These are phyloP conservation scores for Steromphala cineraria DNA, from an alignment of 2,888 invertebrate species.

Conservation along the genomic window DNA sequence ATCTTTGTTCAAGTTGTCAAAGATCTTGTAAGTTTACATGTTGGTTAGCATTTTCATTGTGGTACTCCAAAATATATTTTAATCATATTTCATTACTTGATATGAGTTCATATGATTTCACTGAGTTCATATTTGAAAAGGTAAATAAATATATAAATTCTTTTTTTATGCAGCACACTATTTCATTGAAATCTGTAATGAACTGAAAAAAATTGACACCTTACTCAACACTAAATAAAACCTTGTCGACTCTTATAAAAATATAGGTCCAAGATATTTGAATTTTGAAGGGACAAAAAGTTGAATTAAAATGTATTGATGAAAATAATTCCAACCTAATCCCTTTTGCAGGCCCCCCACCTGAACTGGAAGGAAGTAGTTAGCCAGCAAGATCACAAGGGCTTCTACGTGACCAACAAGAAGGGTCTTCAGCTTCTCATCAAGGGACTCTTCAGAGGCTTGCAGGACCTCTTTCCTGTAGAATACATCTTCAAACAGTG, in stretches of 20 bases:
- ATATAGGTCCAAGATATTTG: no score
- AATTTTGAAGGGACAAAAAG: no score
- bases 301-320: no score
- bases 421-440: constrained; percentile 89
- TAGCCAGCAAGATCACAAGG: constrained; percentile 91
- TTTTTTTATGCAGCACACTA: no score
- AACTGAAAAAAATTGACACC: no score
- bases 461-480: constrained; percentile 81
- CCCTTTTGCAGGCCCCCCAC: constrained; percentile 69
- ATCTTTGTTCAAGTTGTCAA: constrained; percentile 94
- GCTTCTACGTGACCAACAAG: constrained; percentile 83
- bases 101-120: no score
- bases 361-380: constrained; percentile 95
- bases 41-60: no score
- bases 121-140: no score
- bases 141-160: no score
- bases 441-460: constrained; percentile 86
- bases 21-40: constrained; percentile 84
- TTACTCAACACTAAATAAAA: background rate
- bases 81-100: background rate
- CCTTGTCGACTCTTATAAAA: background rate
- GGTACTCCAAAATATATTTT: background rate
- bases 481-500: constrained; percentile 88
- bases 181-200: no score
- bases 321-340: no score